Evolutionary conservation across 2,797 vertebrate genomes (phyloP), one percentile per base, ranked within the genome.

Genomic region (Parauchenoglanis punctatus): DNA sequence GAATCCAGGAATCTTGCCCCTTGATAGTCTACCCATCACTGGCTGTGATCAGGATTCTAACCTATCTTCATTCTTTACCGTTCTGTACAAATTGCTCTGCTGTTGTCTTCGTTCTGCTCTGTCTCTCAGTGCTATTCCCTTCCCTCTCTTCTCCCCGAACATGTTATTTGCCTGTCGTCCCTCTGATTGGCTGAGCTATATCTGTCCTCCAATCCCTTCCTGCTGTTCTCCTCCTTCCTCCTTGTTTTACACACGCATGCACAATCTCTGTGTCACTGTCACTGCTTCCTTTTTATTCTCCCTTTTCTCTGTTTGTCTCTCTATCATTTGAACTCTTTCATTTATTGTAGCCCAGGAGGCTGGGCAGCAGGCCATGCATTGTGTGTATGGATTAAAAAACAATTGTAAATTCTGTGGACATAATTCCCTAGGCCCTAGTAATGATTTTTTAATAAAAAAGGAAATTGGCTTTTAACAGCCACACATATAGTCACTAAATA

Each of bases 181-280:
- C 52, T 90, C 68, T 89, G 94, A 96, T 96, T 96, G 96, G 95
- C 86, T 68, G 82, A 78, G 93, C 93, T 96, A 95, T 96, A 96
- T 96, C 88, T 95, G 93, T 90, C 86, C 91, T 94, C 95, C 95
- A 95, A 95, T 96, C 94, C 87, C 83, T 52, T 91, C 28, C 81
- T 65, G 17, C 76, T 63, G 59, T 85, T 68, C 88, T 80, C 85
- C 89, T 86, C 85, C 87, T 75, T 84, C 49, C 85, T 85, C 83
- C 87, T 91, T 85, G 83, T 88, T 88, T 84, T 87, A 90, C 75
- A 91, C 85, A 87, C 70, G 35, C 58, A 88, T 87, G 83, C 86
- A 87, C 89, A 90, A 89, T 91, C 90, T 84, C 87, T 75, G 70
- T 76, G 28, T 88, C 81, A 89, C 88, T 93, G 91, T 89, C 87